phyloP scores from a whole-genome alignment of 2,888 invertebrate genomes.

The Leptinotarsa tumamoca region DNA sequence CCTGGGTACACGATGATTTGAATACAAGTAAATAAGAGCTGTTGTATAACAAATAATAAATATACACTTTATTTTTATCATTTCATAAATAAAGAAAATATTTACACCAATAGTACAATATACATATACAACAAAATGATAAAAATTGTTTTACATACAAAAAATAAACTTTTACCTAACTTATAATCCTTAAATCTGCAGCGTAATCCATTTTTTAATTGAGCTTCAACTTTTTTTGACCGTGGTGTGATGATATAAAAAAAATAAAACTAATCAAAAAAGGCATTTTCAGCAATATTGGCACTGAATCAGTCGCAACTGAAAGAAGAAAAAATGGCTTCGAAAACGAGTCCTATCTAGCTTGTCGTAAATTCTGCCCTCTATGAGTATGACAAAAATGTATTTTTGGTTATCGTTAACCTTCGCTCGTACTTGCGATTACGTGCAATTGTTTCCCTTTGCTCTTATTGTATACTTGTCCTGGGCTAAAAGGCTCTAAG shows the following conservation, averaged over 20 bases:
- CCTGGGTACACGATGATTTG: too few species aligned
- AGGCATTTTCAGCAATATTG: slow-evolving; percentile 47
- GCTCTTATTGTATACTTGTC: slow-evolving; percentile 93
- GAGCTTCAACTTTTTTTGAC: slow-evolving; percentile 1
- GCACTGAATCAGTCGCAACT: slow-evolving; percentile 54
- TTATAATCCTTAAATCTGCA: slow-evolving; percentile 8
- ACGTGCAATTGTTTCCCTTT: slow-evolving; percentile 94
- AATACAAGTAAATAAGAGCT: too few species aligned
- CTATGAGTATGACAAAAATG: slow-evolving; percentile 16
- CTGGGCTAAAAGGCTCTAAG: slow-evolving; percentile 88
- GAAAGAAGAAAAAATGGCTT: slow-evolving; percentile 30
- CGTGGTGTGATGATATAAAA: slow-evolving; percentile 18
- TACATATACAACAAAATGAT: slow-evolving; percentile 37
- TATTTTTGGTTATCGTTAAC: slow-evolving; percentile 36
- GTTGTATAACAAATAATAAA: slow-evolving; percentile 53
- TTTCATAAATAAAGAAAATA: slow-evolving; percentile 50
- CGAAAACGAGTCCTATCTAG: slow-evolving; percentile 15
- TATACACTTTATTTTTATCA: slow-evolving; percentile 54
- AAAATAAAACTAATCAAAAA: slow-evolving; percentile 3
- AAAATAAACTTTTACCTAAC: slow-evolving; percentile 44
- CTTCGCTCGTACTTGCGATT: slow-evolving; percentile 68
- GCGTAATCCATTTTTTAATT: neutral
- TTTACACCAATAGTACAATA: slow-evolving; percentile 55
- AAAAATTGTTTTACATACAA: slow-evolving; percentile 47
- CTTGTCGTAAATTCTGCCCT: neutral